Evolutionary conservation across 2,888 invertebrate genomes (phyloP).

Genomic region (Asteroscopus sphinx): DNA sequence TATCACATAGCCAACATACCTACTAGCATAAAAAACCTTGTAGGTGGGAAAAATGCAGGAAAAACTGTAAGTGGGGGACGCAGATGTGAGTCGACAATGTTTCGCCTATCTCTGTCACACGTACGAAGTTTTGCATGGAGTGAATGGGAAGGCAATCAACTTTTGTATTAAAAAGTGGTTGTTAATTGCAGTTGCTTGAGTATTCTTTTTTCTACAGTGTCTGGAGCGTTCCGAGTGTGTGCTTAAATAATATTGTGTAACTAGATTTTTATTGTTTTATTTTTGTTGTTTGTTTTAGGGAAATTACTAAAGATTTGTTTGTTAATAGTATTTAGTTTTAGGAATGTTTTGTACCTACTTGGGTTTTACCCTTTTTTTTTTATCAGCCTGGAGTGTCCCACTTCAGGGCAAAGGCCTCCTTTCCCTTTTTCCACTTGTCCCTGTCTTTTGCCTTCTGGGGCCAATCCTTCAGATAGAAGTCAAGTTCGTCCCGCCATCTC

Average conservation of each 20-base stretch:
- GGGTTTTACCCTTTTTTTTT: too few relatives aligned
- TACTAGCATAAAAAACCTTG: slow-evolving; percentile 63
- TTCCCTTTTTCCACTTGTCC: too few relatives aligned
- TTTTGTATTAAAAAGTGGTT: slow-evolving; percentile 63
- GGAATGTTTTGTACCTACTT: too few relatives aligned
- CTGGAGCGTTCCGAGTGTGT: slow-evolving; percentile 50
- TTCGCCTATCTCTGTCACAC: slow-evolving; percentile 56
- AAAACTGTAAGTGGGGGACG: slow-evolving; percentile 71
- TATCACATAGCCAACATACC: slow-evolving; percentile 56
- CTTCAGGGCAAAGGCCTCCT: too few relatives aligned
- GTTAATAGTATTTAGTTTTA: too few relatives aligned
- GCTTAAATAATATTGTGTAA: slow-evolving; percentile 56
- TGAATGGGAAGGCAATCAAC: slow-evolving; percentile 44
- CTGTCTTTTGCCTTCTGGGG: too few relatives aligned
- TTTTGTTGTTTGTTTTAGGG: slow-evolving; percentile 25
- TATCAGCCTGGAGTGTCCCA: too few relatives aligned
- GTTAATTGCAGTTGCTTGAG: slow-evolving; percentile 68
- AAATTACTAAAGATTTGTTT: slow-evolving; percentile 26
- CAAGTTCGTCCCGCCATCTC: too few relatives aligned
- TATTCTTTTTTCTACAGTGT: slow-evolving; percentile 60
- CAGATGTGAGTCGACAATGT: slow-evolving; percentile 65
- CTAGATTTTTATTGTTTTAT: slow-evolving; percentile 41
- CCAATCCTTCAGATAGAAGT: too few relatives aligned
- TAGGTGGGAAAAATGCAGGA: slow-evolving; percentile 70
- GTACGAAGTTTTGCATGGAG: slow-evolving; percentile 13